These are phyloP conservation scores for Centroberyx gerrardi DNA, from an alignment of 2,797 vertebrate species.

Conservation along the genomic window DNA sequence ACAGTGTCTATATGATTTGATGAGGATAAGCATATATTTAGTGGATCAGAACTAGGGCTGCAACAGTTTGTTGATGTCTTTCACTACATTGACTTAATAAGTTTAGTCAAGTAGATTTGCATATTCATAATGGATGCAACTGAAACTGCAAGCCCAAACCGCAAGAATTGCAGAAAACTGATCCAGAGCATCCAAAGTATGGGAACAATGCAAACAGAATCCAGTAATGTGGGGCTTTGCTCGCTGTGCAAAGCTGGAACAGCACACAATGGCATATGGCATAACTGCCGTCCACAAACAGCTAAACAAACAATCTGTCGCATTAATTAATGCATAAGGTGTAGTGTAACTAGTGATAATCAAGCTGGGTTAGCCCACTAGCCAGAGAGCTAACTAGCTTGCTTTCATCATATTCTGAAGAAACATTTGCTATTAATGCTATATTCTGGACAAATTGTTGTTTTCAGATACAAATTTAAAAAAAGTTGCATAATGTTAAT, in stretches of 20 bases:
- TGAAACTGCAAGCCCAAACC: too few relatives aligned
- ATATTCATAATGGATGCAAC: neutral
- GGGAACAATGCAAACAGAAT: neutral
- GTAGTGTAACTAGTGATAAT: neutral
- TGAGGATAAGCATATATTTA: neutral
- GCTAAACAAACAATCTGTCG: too few relatives aligned
- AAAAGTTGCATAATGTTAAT: neutral
- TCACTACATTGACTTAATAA: too few relatives aligned
- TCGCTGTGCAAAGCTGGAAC: neutral
- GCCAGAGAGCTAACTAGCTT: constrained; percentile 7
- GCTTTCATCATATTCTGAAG: neutral
- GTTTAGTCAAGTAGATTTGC: neutral
- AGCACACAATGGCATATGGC: too few relatives aligned
- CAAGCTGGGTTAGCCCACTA: neutral
- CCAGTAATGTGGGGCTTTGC: neutral
- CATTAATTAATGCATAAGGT: too few relatives aligned
- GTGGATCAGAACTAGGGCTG: neutral
- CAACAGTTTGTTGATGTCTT: too few relatives aligned
- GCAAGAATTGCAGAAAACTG: too few relatives aligned
- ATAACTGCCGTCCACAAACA: too few relatives aligned
- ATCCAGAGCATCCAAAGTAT: neutral
- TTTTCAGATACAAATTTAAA: neutral
- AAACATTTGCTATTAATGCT: neutral
- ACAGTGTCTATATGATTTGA: neutral
- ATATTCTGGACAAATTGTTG: neutral